Evolutionary conservation across 2,113 vertebrate species (phyloP), one percentile per base, ranked within the genome.

Genomic region (Gorsachius goisagi): DNA sequence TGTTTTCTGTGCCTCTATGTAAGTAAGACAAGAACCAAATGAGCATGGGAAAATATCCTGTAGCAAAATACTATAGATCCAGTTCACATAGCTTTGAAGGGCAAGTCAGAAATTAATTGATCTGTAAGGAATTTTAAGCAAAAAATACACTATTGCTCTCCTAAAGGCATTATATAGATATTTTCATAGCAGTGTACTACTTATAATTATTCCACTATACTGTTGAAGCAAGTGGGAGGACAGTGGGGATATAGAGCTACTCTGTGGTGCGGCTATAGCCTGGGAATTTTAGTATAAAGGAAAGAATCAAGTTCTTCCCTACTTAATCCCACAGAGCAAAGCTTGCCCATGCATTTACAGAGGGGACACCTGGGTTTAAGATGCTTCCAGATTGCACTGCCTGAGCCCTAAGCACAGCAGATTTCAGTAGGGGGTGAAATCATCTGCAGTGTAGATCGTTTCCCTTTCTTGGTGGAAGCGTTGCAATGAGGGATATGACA

Each of bases 1-100:
- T 35, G 35, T 71, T 81, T 68, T 84, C 56, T 78, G 12, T 89
- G 89, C 37, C 33, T 77, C 56, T 86, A 0, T 81, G 22, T 80
- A 39, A 67, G 50, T 37, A 83, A 93, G 69, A 30, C 20, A 77
- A 89, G 22, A 90, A 75, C 9, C 9, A 86, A 79, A 75, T 24
- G 12, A 81, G 39, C 66, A 81, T 41, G 83, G 56, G 88, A 90
- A 96, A 96, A 93, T 47, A 75, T 58, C 83, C 66, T 62, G 20
- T 49, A 89, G 76, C 53, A 81, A 78, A 93, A 60, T 52, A 17
- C 35, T 77, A 35, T 41, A 60, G 76, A 89, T 74, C 47, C 45
- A 45, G 33, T n/a, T 60, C 73, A 60, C 30, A 60, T 22, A 64
- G 27, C 22, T 90, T 60, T 64, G 44, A 78, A 59, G 44, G 49